These are phyloP conservation scores for Gryllus longicercus DNA, from an alignment of 2,888 invertebrate species.

Conservation along the genomic window DNA sequence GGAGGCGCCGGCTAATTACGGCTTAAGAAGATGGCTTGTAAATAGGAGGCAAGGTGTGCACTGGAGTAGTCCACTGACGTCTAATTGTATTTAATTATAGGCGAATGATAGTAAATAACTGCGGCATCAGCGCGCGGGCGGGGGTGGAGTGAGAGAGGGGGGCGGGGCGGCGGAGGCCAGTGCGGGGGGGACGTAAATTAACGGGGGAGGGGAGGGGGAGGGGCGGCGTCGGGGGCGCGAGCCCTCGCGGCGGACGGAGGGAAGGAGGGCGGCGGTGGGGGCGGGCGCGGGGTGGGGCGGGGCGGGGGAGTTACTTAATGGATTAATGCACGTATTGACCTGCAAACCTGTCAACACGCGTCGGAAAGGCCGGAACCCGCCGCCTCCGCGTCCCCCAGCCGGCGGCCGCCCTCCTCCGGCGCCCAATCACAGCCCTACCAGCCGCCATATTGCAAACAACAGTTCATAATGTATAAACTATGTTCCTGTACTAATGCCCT, in stretches of 20 bases:
- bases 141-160: conserved; percentile 11
- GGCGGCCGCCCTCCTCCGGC: neutral
- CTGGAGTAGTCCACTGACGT: neutral
- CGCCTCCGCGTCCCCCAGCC: conserved; percentile 11
- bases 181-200: conserved; percentile 22
- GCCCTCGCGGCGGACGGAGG: neutral
- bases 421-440: conserved; percentile 28
- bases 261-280: conserved; percentile 5
- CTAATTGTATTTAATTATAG: neutral
- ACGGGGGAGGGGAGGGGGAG: neutral
- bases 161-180: neutral
- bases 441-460: conserved; percentile 27
- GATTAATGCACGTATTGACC: conserved; percentile 38
- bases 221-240: conserved; percentile 20
- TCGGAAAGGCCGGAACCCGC: conserved; percentile 25
- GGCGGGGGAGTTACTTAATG: conserved; percentile 33
- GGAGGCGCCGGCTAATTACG: neutral
- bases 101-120: neutral
- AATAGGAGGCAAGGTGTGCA: neutral
- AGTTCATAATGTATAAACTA: conserved; percentile 29
- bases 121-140: neutral
- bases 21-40: neutral
- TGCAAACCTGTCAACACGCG: conserved; percentile 35
- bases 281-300: neutral
- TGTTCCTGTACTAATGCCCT: conserved; percentile 21